Evolutionary conservation across 2,113 vertebrate species (phyloP).

Genomic region (Salminus brasiliensis): DNA sequence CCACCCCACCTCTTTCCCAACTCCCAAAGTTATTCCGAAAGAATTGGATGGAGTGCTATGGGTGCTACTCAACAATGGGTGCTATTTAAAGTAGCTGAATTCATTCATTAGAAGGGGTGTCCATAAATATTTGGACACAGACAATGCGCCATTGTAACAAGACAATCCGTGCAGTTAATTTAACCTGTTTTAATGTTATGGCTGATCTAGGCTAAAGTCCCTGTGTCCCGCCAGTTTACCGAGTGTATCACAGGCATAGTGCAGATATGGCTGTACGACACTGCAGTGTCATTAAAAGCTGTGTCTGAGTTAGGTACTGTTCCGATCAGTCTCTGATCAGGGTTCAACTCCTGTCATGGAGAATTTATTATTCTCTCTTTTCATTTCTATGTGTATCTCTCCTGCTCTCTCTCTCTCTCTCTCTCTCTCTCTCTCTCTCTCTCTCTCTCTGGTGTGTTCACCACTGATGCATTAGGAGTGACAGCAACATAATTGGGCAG

Average conservation of each 20-base stretch:
- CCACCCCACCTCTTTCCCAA: no score
- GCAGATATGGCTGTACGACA: background rate
- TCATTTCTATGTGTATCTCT: no score
- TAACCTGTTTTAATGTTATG: no score
- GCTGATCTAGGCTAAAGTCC: background rate
- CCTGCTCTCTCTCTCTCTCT: constrained; percentile 18
- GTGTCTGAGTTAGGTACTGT: background rate
- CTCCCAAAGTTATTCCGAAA: no score
- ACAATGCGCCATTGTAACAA: no score
- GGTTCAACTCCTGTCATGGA: constrained; percentile 38
- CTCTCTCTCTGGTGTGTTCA: constrained; percentile 28
- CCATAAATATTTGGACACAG: no score
- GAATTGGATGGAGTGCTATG: no score
- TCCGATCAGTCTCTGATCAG: constrained; percentile 10
- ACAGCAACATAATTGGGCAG: constrained; percentile 52
- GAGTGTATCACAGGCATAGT: background rate
- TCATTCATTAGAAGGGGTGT: no score
- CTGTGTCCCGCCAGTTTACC: background rate
- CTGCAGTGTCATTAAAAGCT: background rate
- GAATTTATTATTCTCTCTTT: constrained; percentile 24
- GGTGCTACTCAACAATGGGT: no score
- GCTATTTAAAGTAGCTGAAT: no score
- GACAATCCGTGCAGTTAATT: no score
- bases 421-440: constrained; percentile 16
- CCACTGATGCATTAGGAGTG: constrained; percentile 48